Conservation (phyloP, 2,888 invertebrate species). For the Tetragonula carbonaria region DNA sequence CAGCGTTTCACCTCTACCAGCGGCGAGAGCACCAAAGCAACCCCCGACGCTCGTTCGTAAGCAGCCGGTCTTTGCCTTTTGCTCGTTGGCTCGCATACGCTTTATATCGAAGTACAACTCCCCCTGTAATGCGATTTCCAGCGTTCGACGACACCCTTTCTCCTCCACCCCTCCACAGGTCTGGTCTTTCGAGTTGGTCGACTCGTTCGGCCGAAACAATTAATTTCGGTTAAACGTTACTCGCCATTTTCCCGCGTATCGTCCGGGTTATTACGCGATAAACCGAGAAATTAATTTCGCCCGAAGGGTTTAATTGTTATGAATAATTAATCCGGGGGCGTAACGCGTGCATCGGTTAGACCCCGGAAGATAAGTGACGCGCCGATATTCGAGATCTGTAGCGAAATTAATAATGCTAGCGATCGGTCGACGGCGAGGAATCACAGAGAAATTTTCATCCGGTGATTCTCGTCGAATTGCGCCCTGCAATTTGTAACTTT, state of each 20-base stretch:
- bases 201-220: constrained; percentile 68
- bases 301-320: constrained; percentile 57
- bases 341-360: neutral
- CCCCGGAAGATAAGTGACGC: constrained; percentile 28
- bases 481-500: neutral
- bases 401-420: neutral
- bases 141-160: constrained; percentile 27
- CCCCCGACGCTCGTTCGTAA: constrained; percentile 58
- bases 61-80: constrained; percentile 64
- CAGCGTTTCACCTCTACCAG: constrained; percentile 76
- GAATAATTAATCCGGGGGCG: constrained; percentile 53
- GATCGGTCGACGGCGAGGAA: no score
- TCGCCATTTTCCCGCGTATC: constrained; percentile 7
- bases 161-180: constrained; percentile 12
- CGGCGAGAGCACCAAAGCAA: constrained; percentile 49
- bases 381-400: neutral
- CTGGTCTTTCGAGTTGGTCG: constrained; percentile 15
- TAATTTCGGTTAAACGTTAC: constrained; percentile 66
- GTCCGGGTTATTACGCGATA: constrained; percentile 51
- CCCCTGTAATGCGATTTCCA: constrained; percentile 65
- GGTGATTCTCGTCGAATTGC: neutral
- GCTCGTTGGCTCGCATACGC: constrained; percentile 66
- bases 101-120: constrained; percentile 57
- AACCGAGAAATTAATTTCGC: constrained; percentile 56
- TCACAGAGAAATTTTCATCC: neutral